A percentile compares a stretch with the other conserved stretches of the same genome.
These are phyloP conservation scores for Manis pentadactyla DNA, from an alignment of 2,797 vertebrate genomes.

Conservation along the genomic window DNA sequence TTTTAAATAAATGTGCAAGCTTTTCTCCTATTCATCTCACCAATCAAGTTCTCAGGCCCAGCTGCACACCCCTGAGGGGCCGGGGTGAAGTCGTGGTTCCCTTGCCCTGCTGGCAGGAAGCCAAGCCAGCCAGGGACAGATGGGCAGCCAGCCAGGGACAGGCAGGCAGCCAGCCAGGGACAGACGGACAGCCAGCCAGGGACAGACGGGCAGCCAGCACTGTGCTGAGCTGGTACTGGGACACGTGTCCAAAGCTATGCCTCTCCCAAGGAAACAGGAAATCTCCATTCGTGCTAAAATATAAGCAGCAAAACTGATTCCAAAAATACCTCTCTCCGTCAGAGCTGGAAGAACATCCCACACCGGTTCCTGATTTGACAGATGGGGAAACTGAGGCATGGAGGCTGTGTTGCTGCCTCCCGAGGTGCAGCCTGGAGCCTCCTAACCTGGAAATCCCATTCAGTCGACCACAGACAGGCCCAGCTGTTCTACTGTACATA, in stretches of 20 bases:
- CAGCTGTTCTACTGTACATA: background rate
- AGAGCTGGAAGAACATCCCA: background rate
- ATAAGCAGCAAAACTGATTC: background rate
- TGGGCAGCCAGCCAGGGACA: background rate
- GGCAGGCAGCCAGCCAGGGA: background rate
- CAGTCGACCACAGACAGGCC: accelerated
- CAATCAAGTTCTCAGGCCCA: background rate
- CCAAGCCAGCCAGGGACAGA: background rate
- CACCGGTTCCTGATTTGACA: background rate
- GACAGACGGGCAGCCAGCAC: background rate
- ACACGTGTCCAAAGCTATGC: background rate
- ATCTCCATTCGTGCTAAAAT: background rate
- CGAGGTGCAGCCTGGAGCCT: background rate
- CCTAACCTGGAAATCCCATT: accelerated
- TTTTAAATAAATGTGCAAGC: background rate
- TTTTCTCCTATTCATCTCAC: background rate
- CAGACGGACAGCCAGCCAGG: background rate
- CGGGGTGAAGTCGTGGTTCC: background rate
- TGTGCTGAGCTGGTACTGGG: background rate
- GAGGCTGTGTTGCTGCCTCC: too few species aligned
- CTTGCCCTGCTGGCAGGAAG: background rate
- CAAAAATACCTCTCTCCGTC: background rate
- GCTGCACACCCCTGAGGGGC: background rate
- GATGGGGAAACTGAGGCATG: background rate
- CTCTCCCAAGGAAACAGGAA: background rate